Evolutionary conservation across 1,140 invertebrate genomes (phyloP), one percentile per base, ranked within the genome.

Genomic region (Caligus rogercresseyi): DNA sequence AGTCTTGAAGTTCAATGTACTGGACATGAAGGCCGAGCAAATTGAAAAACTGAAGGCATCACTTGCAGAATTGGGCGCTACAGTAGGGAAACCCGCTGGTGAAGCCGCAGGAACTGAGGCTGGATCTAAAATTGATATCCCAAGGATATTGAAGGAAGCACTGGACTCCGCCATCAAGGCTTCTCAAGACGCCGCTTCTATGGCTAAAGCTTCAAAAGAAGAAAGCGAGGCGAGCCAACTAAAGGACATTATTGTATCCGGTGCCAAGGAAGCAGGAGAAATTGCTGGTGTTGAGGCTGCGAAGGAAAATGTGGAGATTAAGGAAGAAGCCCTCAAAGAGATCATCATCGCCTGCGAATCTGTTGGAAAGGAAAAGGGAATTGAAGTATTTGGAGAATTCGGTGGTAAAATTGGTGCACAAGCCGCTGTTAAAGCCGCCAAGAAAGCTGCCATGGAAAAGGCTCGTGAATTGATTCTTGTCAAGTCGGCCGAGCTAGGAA

Each of bases 321-420:
- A 16, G 14, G 54, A 18, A 7, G 15, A 58, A 25, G 19, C 24
- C 2, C 21, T 57, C 11, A 51, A 55, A 1, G 61, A 63, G 13
- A 58, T 63, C 24, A 16, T 63, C 21, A 63, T 57, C n/a, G 15
- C 52, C 11, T 18, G 51, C 13, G 61, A 63, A 19, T 23, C 55
- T n/a, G 52, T 21, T 7, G 61, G 61, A n/a, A 25, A 25, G n/a
- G 25, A 56, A 4, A 63, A 63, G 19, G 61, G 61, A n/a, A 24
- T 21, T 23, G 61, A 63, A 63, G 25, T 63, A 2, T 63, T 56
- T 57, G 61, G 61, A 2, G 61, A 63, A n/a, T 63, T 63, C 57
- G 61, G 61, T n/a, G 61, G 52, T 19, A 52, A 18, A 3, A 55
- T 63, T 23, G 61, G 61, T 23, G 54, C 52, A 4, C 43, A 63